Conservation (phyloP, 2,888 invertebrate species). For the Melipona beecheii region DNA sequence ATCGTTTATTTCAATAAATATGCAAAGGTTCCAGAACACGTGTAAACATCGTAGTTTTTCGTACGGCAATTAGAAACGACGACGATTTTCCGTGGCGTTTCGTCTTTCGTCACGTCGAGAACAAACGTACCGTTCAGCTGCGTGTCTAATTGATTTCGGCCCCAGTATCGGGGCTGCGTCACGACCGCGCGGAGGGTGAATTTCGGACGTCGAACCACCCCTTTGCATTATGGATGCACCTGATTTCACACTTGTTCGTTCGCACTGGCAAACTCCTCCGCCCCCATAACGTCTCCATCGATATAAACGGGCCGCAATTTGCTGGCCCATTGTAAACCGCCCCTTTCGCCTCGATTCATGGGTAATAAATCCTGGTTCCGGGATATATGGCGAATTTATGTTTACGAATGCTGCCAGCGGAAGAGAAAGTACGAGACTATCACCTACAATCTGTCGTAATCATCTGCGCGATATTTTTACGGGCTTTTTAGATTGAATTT, state of each 20-base stretch:
- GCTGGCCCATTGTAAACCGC: slow-evolving; percentile 77
- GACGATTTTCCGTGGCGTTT: slow-evolving; percentile 52
- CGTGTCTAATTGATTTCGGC: slow-evolving; percentile 81
- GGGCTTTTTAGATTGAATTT: not conserved
- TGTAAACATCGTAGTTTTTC: slow-evolving; percentile 18
- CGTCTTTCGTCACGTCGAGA: slow-evolving; percentile 65
- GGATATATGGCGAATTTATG: slow-evolving; percentile 70
- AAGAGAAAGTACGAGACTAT: slow-evolving; percentile 35
- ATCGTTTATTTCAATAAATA: not conserved
- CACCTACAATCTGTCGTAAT: slow-evolving; percentile 54
- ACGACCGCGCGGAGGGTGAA: slow-evolving; percentile 50
- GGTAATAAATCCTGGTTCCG: slow-evolving; percentile 73
- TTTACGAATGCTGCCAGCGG: slow-evolving; percentile 59
- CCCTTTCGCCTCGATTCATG: slow-evolving; percentile 70
- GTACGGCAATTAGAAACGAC: slow-evolving; percentile 19
- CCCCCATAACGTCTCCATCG: slow-evolving; percentile 76
- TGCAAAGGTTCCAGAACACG: not conserved
- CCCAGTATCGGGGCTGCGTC: slow-evolving; percentile 38
- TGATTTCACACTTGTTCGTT: slow-evolving; percentile 83
- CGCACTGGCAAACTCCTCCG: slow-evolving; percentile 65
- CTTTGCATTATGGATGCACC: slow-evolving; percentile 81
- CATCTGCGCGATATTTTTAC: not conserved
- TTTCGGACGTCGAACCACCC: slow-evolving; percentile 61
- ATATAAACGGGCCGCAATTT: slow-evolving; percentile 77
- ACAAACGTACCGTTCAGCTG: slow-evolving; percentile 68